Evolutionary conservation across 2,888 invertebrate genomes (phyloP), one percentile per base, ranked within the genome.

Genomic region (Chrysotoxum bicinctum): DNA sequence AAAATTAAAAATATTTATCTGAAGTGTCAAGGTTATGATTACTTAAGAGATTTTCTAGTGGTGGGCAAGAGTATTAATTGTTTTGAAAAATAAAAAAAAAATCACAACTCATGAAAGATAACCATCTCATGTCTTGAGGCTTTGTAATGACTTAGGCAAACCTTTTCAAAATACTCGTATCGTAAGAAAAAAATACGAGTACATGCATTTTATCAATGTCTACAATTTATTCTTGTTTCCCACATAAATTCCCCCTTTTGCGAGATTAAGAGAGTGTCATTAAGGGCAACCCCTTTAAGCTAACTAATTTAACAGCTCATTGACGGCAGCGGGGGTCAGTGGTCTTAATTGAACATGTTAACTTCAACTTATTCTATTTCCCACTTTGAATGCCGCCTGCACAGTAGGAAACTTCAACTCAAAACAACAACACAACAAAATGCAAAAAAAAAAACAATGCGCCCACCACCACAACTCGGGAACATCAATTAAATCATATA

Each of bases 401-500:
- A 5, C 21, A 1, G 19, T 43, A 79, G 84, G 69, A 78, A 78
- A 54, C 21, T n/a, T 21, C 35, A 52, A 48, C 8, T 21, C 1
- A 48, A 48, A 50, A 23, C n/a, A 26, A 50, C 23, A 50, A 50
- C 23, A 23, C 5, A 40, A 78, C 32, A 50, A 40, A n/a, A n/a
- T n/a, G n/a, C n/a, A n/a, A 37, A 21, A n/a, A 58, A 16, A 19
- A 74, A 54, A 32, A 64, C 40, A 52, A 37, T 43, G 50, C 72
- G 50, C 74, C 66, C 73, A 52, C 64, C 19, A 30, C 8, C 0
- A 72, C 72, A 79, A 32, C 35, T 80, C 16, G 6, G n/a, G 64
- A 64, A 64, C 66, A 62, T 68, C 68, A 76, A 81, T 81, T 85
- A 81, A 85, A 76, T 85, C 81, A 81, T 76, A 37, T 37, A 48